Percentiles rank a stretch among this genome's conserved stretches.
phyloP scores from a whole-genome alignment of 1,140 invertebrate species.

The Belonocnema kinseyi region DNA sequence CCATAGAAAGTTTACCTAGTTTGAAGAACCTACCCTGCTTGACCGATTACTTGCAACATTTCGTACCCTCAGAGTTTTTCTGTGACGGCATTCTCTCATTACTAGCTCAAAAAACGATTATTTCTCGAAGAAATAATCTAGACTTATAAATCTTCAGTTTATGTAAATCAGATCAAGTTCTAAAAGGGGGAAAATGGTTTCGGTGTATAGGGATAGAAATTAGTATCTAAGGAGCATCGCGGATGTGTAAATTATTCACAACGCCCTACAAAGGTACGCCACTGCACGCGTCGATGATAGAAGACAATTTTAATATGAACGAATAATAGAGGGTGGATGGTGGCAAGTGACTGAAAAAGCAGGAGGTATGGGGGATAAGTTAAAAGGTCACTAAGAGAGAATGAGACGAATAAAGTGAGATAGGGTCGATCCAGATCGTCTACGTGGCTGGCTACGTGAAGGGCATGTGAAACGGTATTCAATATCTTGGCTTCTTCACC shows the following conservation, averaged over 20 bases:
- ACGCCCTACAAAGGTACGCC: slow-evolving; percentile 33
- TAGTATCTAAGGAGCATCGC: slow-evolving; percentile 4
- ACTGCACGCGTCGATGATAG: slow-evolving; percentile 53
- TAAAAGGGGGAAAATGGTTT: background rate
- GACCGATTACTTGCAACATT: too few relatives aligned
- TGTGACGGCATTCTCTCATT: too few relatives aligned
- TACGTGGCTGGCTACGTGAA: slow-evolving; percentile 65
- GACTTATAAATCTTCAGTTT: slow-evolving; percentile 2
- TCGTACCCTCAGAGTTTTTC: too few relatives aligned
- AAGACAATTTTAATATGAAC: slow-evolving; percentile 71
- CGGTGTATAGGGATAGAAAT: background rate
- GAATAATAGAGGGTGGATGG: slow-evolving; percentile 58
- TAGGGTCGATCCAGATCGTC: slow-evolving; percentile 42
- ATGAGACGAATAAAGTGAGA: slow-evolving; percentile 41
- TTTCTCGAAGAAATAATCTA: background rate
- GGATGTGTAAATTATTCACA: slow-evolving; percentile 18
- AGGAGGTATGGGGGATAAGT: slow-evolving; percentile 35
- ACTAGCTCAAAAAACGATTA: too few relatives aligned
- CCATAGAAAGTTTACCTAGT: too few relatives aligned
- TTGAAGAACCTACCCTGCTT: too few relatives aligned
- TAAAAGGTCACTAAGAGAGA: slow-evolving; percentile 59
- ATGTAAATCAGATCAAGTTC: slow-evolving; percentile 15
- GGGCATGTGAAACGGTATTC: slow-evolving; percentile 72
- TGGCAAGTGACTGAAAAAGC: background rate
- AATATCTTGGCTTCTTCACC: slow-evolving; percentile 62